A percentile compares a stretch with the other conserved stretches of the same genome.
phyloP scores from a whole-genome alignment of 1,140 invertebrate species.

The Euglossa dilemma region DNA sequence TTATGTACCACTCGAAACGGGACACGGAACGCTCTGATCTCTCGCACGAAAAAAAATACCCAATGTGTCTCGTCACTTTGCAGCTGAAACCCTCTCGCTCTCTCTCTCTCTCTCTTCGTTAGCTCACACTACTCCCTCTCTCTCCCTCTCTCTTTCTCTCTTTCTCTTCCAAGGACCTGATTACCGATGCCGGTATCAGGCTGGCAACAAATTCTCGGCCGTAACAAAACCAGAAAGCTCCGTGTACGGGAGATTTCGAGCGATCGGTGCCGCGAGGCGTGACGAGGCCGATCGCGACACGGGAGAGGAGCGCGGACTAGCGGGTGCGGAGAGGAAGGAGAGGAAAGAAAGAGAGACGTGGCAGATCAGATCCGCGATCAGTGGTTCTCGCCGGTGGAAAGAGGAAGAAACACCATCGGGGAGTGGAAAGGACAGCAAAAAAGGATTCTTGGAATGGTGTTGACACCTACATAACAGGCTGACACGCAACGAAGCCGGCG shows the following conservation, averaged over 20 bases:
- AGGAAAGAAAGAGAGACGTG: background rate
- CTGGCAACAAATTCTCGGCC: background rate
- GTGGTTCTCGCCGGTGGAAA: background rate
- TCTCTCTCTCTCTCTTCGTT: too few relatives aligned
- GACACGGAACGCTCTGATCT: too few relatives aligned
- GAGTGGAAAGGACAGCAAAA: constrained; percentile 36
- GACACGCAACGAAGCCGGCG: constrained; percentile 56
- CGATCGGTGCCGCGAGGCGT: background rate
- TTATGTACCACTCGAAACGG: too few relatives aligned
- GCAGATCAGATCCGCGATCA: constrained; percentile 16
- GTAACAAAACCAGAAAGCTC: constrained; percentile 1
- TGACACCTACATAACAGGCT: constrained; percentile 68
- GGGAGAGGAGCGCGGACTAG: background rate
- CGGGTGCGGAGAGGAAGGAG: too few relatives aligned
- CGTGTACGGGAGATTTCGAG: constrained; percentile 7
- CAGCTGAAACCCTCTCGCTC: too few relatives aligned
- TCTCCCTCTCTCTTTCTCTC: too few relatives aligned
- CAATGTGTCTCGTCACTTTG: too few relatives aligned
- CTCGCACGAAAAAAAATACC: too few relatives aligned
- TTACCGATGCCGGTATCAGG: background rate
- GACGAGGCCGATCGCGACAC: constrained; percentile 11
- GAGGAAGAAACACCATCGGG: background rate
- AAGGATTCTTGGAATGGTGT: constrained; percentile 64
- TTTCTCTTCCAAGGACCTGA: background rate
- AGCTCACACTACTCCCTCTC: too few relatives aligned